A percentile compares a stretch with the other conserved stretches of the same genome.
phyloP scores from a whole-genome alignment of 1,140 invertebrate genomes.

The Drosophila baimaii region DNA sequence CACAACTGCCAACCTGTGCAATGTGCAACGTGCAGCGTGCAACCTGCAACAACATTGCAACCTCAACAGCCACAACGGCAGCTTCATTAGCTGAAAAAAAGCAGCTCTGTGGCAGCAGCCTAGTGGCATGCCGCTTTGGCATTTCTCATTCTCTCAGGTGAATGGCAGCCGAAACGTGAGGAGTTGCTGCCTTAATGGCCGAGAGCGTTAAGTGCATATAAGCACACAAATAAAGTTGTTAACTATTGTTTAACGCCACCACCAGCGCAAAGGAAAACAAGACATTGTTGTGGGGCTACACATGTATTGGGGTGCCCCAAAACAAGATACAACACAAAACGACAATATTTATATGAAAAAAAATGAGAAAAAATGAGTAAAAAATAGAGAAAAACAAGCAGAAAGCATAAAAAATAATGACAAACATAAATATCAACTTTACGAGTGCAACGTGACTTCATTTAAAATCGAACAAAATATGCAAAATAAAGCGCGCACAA shows the following conservation, averaged over 20 bases:
- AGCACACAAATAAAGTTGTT: conserved; percentile 56
- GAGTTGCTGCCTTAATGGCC: conserved; percentile 45
- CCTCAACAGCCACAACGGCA: conserved; percentile 12
- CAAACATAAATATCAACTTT: conserved; percentile 81
- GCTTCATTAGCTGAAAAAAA: conserved; percentile 28
- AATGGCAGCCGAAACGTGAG: conserved; percentile 52
- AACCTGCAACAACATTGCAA: conserved; percentile 25
- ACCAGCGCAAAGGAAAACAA: conserved; percentile 25
- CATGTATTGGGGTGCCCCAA: conserved; percentile 30
- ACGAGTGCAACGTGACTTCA: conserved; percentile 82
- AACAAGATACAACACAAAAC: conserved; percentile 39
- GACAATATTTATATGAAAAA: conserved; percentile 56
- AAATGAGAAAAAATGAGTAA: conserved; percentile 65
- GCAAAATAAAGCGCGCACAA: conserved; percentile 68
- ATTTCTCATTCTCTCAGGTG: conserved; percentile 53
- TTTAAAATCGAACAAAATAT: conserved; percentile 82
- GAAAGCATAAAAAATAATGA: conserved; percentile 81
- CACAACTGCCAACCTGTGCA: too few species aligned
- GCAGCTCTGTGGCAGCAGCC: conserved; percentile 4
- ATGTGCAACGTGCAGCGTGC: not conserved
- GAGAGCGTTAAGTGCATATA: conserved; percentile 47
- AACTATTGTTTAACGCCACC: conserved; percentile 56
- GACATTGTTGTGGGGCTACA: conserved; percentile 46
- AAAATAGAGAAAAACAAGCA: conserved; percentile 65
- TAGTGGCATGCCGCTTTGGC: conserved; percentile 47